Conservation (phyloP, 1,140 invertebrate genomes). For the Listronotus oregonensis region DNA sequence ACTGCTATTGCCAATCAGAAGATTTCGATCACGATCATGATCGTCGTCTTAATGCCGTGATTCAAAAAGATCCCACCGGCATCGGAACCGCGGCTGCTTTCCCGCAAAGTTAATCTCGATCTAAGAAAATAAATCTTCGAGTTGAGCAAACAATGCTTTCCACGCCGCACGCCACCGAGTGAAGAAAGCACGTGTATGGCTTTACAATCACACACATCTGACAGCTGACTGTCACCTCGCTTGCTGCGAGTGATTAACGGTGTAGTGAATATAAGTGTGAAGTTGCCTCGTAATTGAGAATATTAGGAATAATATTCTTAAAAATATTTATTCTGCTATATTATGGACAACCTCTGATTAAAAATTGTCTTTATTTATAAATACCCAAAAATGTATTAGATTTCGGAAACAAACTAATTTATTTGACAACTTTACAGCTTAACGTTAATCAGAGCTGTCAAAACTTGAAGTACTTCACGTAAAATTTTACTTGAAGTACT, state of each 20-base stretch:
- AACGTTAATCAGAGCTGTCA: no score
- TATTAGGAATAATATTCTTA: no score
- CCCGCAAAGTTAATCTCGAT: conserved; percentile 29
- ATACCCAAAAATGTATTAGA: no score
- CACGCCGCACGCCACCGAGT: conserved; percentile 23
- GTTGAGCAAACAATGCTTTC: conserved; percentile 37
- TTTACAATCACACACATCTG: conserved; percentile 35
- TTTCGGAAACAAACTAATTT: no score
- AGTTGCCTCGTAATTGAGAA: no score
- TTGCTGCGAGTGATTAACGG: conserved; percentile 3
- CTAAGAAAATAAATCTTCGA: conserved; percentile 35
- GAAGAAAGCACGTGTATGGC: conserved; percentile 32
- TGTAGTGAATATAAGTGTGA: background rate
- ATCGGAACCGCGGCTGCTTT: conserved; percentile 14
- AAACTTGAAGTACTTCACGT: no score
- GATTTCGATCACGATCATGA: conserved; percentile 37
- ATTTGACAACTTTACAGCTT: no score
- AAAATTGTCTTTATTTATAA: no score
- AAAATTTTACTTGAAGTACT: no score
- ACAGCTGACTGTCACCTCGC: conserved; percentile 34
- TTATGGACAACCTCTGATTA: no score
- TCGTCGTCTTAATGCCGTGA: conserved; percentile 24
- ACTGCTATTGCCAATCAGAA: conserved; percentile 4
- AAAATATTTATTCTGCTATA: no score
- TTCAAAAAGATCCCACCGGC: conserved; percentile 19